A percentile compares a stretch with the other conserved stretches of the same genome.
These are phyloP conservation scores for Sarcophaga peregrina DNA, from an alignment of 1,140 invertebrate genomes.

Conservation along the genomic window DNA sequence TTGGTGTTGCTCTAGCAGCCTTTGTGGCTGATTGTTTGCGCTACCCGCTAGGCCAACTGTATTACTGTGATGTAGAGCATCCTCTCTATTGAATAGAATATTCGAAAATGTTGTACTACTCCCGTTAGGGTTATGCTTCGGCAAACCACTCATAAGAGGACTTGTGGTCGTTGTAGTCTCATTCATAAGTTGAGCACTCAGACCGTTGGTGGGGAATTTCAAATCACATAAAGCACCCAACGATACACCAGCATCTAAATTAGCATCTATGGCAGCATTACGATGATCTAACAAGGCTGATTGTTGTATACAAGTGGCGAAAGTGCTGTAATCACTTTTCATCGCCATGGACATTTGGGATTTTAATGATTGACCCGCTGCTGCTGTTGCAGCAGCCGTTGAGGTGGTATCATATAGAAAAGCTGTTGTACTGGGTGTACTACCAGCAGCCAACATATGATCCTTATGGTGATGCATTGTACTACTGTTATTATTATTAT, in stretches of 20 bases:
- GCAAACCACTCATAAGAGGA: slow-evolving; percentile 26
- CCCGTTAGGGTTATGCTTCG: neutral
- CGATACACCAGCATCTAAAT: slow-evolving; percentile 54
- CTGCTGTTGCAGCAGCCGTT: neutral
- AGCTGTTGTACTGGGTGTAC: slow-evolving; percentile 51
- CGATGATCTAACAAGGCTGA: slow-evolving; percentile 45
- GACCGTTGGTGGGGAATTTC: slow-evolving; percentile 49
- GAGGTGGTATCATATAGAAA: slow-evolving; percentile 50
- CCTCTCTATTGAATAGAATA: slow-evolving; percentile 41
- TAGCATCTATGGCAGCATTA: slow-evolving; percentile 34
- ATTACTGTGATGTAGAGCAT: neutral
- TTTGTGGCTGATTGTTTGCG: neutral
- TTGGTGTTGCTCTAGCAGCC: neutral
- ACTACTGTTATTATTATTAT: slow-evolving; percentile 48
- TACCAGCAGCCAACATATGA: slow-evolving; percentile 62
- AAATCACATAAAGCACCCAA: slow-evolving; percentile 59
- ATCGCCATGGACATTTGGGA: slow-evolving; percentile 24
- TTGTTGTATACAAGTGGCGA: slow-evolving; percentile 47
- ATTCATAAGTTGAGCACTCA: neutral
- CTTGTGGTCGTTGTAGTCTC: neutral
- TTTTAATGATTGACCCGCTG: neutral
- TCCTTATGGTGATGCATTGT: slow-evolving; percentile 60
- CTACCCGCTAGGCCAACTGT: too few relatives aligned
- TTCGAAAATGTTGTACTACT: slow-evolving; percentile 25
- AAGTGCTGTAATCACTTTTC: slow-evolving; percentile 45